Conservation (phyloP, 1,140 invertebrate genomes). For the Calosoma granatense region DNA sequence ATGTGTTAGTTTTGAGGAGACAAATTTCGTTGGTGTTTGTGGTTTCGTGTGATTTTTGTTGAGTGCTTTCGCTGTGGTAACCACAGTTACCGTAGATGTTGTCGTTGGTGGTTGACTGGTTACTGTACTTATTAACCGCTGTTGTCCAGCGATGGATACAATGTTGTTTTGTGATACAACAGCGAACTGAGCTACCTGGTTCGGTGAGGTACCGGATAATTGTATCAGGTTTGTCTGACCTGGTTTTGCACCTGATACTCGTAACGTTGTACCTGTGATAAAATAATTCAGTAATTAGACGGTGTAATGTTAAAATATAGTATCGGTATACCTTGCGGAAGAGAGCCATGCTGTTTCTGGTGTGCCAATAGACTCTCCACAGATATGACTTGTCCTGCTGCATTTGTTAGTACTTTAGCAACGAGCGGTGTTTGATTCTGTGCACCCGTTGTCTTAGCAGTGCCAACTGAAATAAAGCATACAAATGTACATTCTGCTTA, state of each 20-base stretch:
- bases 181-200: slow-evolving; percentile 34
- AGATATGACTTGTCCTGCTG: slow-evolving; percentile 51
- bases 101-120: slow-evolving; percentile 17
- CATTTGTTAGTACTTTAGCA: slow-evolving; percentile 48
- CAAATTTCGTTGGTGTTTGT: slow-evolving; percentile 20
- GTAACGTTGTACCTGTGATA: slow-evolving; percentile 31
- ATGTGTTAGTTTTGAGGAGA: slow-evolving; percentile 24
- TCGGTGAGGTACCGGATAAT: slow-evolving; percentile 23
- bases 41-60: slow-evolving; percentile 19
- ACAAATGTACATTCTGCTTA: slow-evolving; percentile 5
- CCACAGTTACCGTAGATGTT: slow-evolving; percentile 20
- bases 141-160: slow-evolving; percentile 27
- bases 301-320: background rate
- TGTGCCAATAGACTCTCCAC: slow-evolving; percentile 55
- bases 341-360: slow-evolving; percentile 37
- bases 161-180: slow-evolving; percentile 37
- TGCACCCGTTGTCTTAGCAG: slow-evolving; percentile 20
- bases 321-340: slow-evolving; percentile 32
- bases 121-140: slow-evolving; percentile 11
- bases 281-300: background rate
- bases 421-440: slow-evolving; percentile 33
- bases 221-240: slow-evolving; percentile 35
- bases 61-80: slow-evolving; percentile 28
- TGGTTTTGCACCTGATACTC: slow-evolving; percentile 34
- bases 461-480: slow-evolving; percentile 15